These are phyloP conservation scores for Nyleta sp. DNA, from an alignment of 2,888 invertebrate species.

Conservation along the genomic window DNA sequence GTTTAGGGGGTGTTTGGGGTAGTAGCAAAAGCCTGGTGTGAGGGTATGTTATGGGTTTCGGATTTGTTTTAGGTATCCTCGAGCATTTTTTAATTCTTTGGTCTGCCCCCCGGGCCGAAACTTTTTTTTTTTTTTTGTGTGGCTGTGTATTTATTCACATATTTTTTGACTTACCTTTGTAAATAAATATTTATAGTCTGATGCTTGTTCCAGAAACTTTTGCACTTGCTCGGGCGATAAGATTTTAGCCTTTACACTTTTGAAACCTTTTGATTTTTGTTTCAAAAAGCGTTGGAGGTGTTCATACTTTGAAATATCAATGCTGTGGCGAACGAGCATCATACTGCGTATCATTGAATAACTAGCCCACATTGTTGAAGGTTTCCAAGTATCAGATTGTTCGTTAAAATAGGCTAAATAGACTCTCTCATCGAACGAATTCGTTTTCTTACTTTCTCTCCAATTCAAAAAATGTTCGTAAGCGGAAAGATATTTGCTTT, in stretches of 20 bases:
- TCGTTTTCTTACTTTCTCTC: neutral
- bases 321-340: neutral
- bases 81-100: too few species aligned
- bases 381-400: neutral
- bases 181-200: slow-evolving; percentile 7
- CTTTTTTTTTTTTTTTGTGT: too few species aligned
- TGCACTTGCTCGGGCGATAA: slow-evolving; percentile 5
- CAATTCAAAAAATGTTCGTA: neutral
- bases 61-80: too few species aligned
- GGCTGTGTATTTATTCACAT: too few species aligned
- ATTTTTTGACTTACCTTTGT: slow-evolving; percentile 22
- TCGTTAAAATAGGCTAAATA: neutral
- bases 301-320: slow-evolving; percentile 14
- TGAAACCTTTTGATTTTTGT: slow-evolving; percentile 19
- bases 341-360: slow-evolving; percentile 22
- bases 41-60: too few species aligned
- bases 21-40: too few species aligned
- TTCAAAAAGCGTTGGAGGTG: neutral
- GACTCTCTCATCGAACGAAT: neutral
- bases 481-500: slow-evolving; percentile 4
- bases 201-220: neutral
- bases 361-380: slow-evolving; percentile 22
- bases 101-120: too few species aligned
- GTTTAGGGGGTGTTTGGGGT: too few species aligned
- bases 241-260: neutral